Base-by-base conservation (phyloP, 2,113 vertebrate genomes). In the Aptenodytes forsteri region DNA sequence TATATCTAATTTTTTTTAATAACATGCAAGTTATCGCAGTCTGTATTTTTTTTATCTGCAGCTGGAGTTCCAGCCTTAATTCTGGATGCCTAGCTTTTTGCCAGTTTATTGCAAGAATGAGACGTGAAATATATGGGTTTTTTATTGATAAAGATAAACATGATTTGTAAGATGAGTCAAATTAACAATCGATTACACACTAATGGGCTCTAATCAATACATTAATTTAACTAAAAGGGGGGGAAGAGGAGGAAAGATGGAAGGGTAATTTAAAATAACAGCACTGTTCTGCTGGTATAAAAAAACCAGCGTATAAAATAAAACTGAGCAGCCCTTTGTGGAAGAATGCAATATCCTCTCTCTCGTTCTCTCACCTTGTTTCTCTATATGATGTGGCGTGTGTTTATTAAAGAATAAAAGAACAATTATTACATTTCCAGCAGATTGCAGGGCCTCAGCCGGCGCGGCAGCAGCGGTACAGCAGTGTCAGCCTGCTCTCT, bases 171-270 rank as follows among this genome's bases (percentile, higher is more conserved):
- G 96, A 96, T 90, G 88, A 98, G 95, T 97, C 97, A 97, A 98
- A 98, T 98, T 98, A 98, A 98, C 98, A 98, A 98, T 98, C 86
- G 87, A 98, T 98, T 98, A 98, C 85, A 90, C 94, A 69, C 98
- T 98, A 98, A 98, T 97, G 97, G 98, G 90, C 93, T 96, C 93
- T 95, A 97, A 98, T 98, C 98, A 93, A 98, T 98, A 98, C 56
- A 87, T 93, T 97, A 97, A 98, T 98, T 98, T 97, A 97, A 97
- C 97, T 97, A 98, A 98, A 98, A 97, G 91, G 54, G 77, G 88
- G 71, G 29, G 67, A 40, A 69, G 91, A 93, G 75, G 6, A 46
- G 76, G 69, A 88, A 58, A 85, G 64, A 78, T 42, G n/a, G 54
- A 79, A 95, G 78, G 86, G 77, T 75, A 77, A 95, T 95, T 98